phyloP scores from a whole-genome alignment of 2,888 invertebrate genomes.

The Yponomeuta cagnagella region DNA sequence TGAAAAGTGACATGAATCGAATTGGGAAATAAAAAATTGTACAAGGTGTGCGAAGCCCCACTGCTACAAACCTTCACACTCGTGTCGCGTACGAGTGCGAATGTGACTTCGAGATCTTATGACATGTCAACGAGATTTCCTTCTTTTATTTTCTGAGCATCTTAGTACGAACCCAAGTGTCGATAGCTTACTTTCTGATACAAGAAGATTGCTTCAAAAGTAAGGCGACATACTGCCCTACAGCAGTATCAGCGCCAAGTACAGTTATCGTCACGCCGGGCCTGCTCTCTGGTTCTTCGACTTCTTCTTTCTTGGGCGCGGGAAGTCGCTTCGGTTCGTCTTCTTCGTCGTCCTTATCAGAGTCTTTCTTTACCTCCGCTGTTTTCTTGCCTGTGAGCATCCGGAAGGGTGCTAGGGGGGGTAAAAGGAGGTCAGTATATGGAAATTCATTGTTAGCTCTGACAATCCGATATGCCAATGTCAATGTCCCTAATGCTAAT shows the following conservation, averaged over 20 bases:
- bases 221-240: constrained; percentile 67
- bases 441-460: too few relatives aligned
- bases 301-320: constrained; percentile 35
- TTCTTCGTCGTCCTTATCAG: background rate
- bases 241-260: constrained; percentile 68
- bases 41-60: too few relatives aligned
- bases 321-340: constrained; percentile 11
- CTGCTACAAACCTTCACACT: too few relatives aligned
- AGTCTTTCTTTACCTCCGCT: background rate
- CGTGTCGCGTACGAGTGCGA: too few relatives aligned
- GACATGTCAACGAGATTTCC: too few relatives aligned
- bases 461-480: too few relatives aligned
- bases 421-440: too few relatives aligned
- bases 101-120: too few relatives aligned
- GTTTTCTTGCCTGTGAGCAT: constrained; percentile 3
- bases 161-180: background rate
- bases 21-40: too few relatives aligned
- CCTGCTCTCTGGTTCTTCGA: constrained; percentile 38
- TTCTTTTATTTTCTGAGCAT: background rate
- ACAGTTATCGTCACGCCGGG: constrained; percentile 61
- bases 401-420: constrained; percentile 13
- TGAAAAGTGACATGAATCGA: too few relatives aligned
- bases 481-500: too few relatives aligned
- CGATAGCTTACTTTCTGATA: constrained; percentile 52
- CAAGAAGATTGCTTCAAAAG: constrained; percentile 73